Percentiles rank a stretch among this genome's conserved stretches.
These are phyloP conservation scores for Cyanoramphus novaezelandiae DNA, from an alignment of 2,113 vertebrate species.

Conservation along the genomic window DNA sequence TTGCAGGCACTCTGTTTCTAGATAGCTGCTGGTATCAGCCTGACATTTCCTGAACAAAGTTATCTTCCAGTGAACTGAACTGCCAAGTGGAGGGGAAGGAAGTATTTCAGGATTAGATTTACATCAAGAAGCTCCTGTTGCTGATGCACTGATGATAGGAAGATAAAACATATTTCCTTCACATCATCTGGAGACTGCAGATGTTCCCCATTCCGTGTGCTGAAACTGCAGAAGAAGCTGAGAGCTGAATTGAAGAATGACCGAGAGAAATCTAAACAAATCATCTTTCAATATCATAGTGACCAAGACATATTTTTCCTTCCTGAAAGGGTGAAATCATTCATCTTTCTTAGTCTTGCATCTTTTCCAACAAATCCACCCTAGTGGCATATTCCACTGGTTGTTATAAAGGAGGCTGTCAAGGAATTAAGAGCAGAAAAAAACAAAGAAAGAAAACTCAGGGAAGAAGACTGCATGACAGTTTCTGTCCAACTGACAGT, in stretches of 20 bases:
- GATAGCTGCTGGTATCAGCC: constrained; percentile 18
- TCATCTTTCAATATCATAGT: background rate
- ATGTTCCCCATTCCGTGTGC: constrained; percentile 16
- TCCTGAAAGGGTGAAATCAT: constrained; percentile 22
- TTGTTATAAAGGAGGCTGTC: background rate
- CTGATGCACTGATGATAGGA: constrained; percentile 42
- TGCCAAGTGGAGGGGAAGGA: constrained; percentile 39
- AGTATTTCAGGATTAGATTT: constrained; percentile 42
- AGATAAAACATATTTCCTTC: constrained; percentile 42
- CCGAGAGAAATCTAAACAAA: constrained; percentile 11
- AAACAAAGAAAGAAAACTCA: background rate
- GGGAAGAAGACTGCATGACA: background rate
- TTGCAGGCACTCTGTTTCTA: background rate
- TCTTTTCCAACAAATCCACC: constrained; percentile 4
- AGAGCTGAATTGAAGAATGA: background rate
- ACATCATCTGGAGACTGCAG: constrained; percentile 22
- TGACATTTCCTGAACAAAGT: constrained; percentile 53
- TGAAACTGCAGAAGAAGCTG: constrained; percentile 8
- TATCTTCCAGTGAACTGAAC: constrained; percentile 23
- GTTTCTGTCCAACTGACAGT: background rate
- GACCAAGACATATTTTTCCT: background rate
- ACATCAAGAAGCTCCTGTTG: constrained; percentile 54
- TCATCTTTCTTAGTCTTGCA: background rate
- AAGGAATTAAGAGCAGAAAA: background rate
- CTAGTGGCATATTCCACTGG: background rate